Conservation (phyloP, 2,888 invertebrate genomes). For the Dryadula phaetusa region DNA sequence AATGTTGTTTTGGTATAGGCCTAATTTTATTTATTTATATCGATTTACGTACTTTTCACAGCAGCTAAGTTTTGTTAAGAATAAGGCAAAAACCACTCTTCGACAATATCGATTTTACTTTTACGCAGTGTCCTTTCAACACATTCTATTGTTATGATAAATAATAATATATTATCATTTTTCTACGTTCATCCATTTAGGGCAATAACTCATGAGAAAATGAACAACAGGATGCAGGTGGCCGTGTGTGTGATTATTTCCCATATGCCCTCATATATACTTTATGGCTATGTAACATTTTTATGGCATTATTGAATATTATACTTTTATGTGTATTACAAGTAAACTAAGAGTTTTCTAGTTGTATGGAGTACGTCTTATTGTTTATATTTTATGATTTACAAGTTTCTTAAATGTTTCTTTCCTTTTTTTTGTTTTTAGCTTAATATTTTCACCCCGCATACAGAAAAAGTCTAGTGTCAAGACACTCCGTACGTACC, state of each 20-base stretch:
- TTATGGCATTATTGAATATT: slow-evolving; percentile 4
- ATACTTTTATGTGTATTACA: background rate
- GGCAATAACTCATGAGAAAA: slow-evolving; percentile 14
- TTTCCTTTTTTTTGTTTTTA: too few species aligned
- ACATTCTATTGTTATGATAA: background rate
- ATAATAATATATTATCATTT: background rate
- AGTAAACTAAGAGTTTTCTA: too few species aligned
- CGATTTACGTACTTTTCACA: too few species aligned
- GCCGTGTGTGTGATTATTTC: background rate
- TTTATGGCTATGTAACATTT: slow-evolving; percentile 16
- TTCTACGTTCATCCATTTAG: slow-evolving; percentile 12
- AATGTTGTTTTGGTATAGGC: too few species aligned
- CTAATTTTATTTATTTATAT: too few species aligned
- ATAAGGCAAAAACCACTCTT: background rate
- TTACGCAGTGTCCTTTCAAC: background rate
- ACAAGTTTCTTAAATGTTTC: too few species aligned
- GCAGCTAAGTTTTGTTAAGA: background rate
- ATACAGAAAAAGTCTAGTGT: too few species aligned
- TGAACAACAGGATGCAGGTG: slow-evolving; percentile 22
- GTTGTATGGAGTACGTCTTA: background rate
- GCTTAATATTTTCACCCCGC: too few species aligned
- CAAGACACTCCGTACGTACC: too few species aligned
- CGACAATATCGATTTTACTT: background rate
- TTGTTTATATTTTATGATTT: background rate
- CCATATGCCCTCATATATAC: background rate